phyloP scores from a whole-genome alignment of 2,113 vertebrate species.

The Chlamydotis undulata region DNA sequence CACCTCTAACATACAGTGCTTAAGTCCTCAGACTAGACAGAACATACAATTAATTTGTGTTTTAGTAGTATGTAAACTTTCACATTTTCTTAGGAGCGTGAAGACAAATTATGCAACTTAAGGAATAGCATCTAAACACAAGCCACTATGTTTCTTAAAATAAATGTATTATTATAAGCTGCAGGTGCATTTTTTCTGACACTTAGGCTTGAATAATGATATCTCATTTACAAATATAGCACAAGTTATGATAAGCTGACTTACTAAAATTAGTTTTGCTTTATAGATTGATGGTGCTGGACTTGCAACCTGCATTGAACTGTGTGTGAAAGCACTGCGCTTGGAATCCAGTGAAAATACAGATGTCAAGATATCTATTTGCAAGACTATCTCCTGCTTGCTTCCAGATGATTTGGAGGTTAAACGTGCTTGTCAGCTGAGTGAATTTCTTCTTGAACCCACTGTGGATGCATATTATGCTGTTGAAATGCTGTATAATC shows the following conservation, averaged over 20 bases:
- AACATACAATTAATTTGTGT: neutral
- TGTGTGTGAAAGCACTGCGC: slow-evolving; percentile 91
- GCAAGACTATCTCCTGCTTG: slow-evolving; percentile 96
- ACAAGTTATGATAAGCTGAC: neutral
- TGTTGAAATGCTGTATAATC: slow-evolving; percentile 95
- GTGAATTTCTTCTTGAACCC: slow-evolving; percentile 94
- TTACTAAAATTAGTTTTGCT: slow-evolving; percentile 45
- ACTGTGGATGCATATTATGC: slow-evolving; percentile 97
- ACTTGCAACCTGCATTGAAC: slow-evolving; percentile 90
- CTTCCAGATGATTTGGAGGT: slow-evolving; percentile 94
- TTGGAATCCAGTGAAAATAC: slow-evolving; percentile 87
- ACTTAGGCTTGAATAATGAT: neutral
- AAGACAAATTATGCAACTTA: neutral
- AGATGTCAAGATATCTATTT: slow-evolving; percentile 91
- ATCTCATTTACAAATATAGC: neutral
- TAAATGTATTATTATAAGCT: neutral
- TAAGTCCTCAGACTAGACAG: neutral
- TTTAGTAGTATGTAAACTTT: neutral
- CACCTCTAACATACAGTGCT: neutral
- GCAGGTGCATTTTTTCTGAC: neutral
- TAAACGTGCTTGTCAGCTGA: slow-evolving; percentile 95
- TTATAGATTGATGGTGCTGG: slow-evolving; percentile 87
- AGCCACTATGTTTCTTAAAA: neutral
- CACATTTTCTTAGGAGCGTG: neutral
- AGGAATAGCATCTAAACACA: neutral